A percentile compares a stretch with the other conserved stretches of the same genome.
These are phyloP conservation scores for Physella acuta DNA, from an alignment of 1,140 invertebrate genomes.

Conservation along the genomic window DNA sequence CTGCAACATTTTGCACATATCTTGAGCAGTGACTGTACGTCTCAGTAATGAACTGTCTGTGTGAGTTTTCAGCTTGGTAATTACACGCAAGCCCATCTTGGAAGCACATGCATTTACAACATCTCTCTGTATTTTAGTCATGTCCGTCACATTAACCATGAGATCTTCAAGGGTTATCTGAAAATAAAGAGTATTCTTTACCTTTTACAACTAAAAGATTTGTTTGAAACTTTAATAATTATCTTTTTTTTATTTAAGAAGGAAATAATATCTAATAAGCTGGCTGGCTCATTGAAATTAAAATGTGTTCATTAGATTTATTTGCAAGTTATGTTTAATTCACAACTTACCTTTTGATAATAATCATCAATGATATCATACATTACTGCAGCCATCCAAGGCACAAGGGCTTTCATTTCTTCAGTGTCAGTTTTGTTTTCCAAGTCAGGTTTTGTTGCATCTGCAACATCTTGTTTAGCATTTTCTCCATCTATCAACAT, in stretches of 20 bases:
- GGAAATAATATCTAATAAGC: background rate
- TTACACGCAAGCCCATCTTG: constrained; percentile 17
- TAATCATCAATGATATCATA: constrained; percentile 19
- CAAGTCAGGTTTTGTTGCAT: background rate
- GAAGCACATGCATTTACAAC: background rate
- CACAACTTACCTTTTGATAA: constrained; percentile 7
- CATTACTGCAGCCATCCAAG: constrained; percentile 16
- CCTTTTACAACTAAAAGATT: background rate
- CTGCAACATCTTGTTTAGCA: too few relatives aligned
- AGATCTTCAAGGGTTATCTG: constrained; percentile 12
- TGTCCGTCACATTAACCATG: background rate
- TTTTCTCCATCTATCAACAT: too few relatives aligned
- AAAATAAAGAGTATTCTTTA: background rate
- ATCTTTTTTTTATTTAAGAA: background rate
- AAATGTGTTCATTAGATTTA: background rate
- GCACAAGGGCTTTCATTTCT: constrained; percentile 2
- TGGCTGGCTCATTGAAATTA: background rate
- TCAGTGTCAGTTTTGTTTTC: background rate
- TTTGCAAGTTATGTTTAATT: too few relatives aligned
- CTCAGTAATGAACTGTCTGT: background rate
- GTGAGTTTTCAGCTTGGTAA: constrained; percentile 1
- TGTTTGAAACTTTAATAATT: background rate
- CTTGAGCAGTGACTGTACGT: background rate
- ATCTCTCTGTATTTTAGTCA: constrained; percentile 12
- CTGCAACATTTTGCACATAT: constrained; percentile 19